Percentiles rank a stretch among this genome's conserved stretches.
Conservation (phyloP, 2,888 invertebrate species). For the Chloroclystis v-ata region DNA sequence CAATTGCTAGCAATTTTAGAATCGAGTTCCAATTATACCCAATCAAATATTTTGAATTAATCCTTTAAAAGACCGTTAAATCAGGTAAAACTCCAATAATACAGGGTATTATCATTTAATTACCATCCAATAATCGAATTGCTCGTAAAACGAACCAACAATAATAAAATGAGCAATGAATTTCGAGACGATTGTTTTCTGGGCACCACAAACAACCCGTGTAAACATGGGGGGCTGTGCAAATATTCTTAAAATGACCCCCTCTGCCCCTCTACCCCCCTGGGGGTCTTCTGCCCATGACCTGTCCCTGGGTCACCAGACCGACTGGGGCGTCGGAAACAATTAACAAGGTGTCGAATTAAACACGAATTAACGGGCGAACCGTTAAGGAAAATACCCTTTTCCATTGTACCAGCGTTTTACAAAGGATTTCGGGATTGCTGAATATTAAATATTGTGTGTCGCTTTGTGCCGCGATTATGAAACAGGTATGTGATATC, state of each 20-base stretch:
- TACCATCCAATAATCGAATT: constrained; percentile 76
- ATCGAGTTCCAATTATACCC: background rate
- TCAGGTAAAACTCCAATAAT: constrained; percentile 75
- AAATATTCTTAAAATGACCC: constrained; percentile 78
- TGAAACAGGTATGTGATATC: constrained; percentile 50
- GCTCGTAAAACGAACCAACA: constrained; percentile 76
- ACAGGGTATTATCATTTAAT: constrained; percentile 77
- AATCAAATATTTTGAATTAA: constrained; percentile 13
- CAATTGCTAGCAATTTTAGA: constrained; percentile 1
- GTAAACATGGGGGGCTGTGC: constrained; percentile 71
- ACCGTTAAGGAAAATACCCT: constrained; percentile 75
- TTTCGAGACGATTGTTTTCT: constrained; percentile 77
- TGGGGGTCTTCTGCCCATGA: constrained; percentile 56
- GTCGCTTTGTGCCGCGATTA: constrained; percentile 69
- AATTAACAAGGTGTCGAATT: constrained; percentile 79
- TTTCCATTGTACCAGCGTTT: constrained; percentile 71
- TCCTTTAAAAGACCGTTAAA: constrained; percentile 40
- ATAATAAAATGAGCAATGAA: constrained; percentile 79
- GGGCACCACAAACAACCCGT: constrained; percentile 75
- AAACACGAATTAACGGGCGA: constrained; percentile 75
- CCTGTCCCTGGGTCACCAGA: constrained; percentile 70
- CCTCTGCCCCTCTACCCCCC: constrained; percentile 39
- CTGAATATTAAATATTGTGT: constrained; percentile 74
- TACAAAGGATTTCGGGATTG: constrained; percentile 75
- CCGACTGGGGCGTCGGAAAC: constrained; percentile 72